Evolutionary conservation across 2,797 vertebrate genomes (phyloP), one percentile per base, ranked within the genome.

Genomic region (Sebastes diaconus): DNA sequence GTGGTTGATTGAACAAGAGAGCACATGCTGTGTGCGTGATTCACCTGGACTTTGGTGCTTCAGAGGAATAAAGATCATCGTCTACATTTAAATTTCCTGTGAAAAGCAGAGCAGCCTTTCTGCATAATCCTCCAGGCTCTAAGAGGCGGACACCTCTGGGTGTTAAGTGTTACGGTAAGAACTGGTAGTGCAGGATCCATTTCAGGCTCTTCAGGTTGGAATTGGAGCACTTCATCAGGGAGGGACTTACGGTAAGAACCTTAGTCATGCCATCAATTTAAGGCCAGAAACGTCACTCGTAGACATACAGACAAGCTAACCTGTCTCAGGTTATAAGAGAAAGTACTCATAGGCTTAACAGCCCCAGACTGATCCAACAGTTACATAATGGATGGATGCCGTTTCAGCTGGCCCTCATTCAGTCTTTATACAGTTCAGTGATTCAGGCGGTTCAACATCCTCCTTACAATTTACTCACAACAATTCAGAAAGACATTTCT

Each of bases 171-270:
- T 84, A 81, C 3, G 20, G 46, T 13, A 34, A 76, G 42, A 77
- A 54, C 46, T 46, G 30, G 22, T 25, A 42, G 4, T 1, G 16
- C 71, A 39, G 65, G 77, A 80, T 83, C 79, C 55, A 16, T 75
- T 86, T 78, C 55, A 77, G 70, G 79, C 85, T 58, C 59, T 52
- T 70, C 16, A 68, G 22, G 20, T 58, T 67, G 29, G 54, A 87
- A 81, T 81, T 77, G 81, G 84, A 73, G 22, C 79, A 81, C 77
- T 30, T 91, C 76, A 85, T 77, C 59, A 76, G 67, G 71, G 59
- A 71, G 58, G 73, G 57, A 74, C 77, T 83, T 75, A n/a, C 1
- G 3, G 4, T 20, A 34, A 69, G 65, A 84, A 27, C 64, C 63
- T 68, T 20, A 66, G 64, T 74, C 29, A 71, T 79, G 77, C 73